Base-by-base conservation (phyloP, 2,113 vertebrate genomes). In the Aviceda subcristata region DNA sequence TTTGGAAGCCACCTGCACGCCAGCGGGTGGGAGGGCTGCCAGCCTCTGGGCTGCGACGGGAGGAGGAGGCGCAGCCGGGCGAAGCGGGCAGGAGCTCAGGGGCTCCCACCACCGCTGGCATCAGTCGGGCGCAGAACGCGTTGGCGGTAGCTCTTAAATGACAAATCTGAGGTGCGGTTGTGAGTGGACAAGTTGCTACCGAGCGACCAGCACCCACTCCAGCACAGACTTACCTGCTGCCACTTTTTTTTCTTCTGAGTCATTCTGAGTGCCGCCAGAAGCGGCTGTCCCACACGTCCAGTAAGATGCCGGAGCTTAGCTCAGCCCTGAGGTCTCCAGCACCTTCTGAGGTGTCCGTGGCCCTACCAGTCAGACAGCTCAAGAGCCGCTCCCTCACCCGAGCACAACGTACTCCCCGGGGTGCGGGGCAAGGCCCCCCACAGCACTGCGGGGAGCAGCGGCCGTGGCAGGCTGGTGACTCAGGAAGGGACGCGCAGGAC, bases 381-480 rank as follows among this genome's bases (percentile, higher is more conserved):
- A 0, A 64, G 50, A 34, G 60, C 48, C 57, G 45, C 63, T 39
- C 20, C 63, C 39, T 53, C 59, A 26, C 45, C 68, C 3, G 59
- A 46, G 51, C 71, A 32, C 2, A 2, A 72, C 1, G 3, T 3
- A 3, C 13, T 26, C 3, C 4, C 9, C 11, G 23, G 43, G 34
- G 13, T 11, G 12, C 71, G n/a, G 11, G 64, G 32, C 27, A 19
- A 51, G 53, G 59, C 45, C n/a, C n/a, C 18, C 11, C 1, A 0
- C 48, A 57, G 53, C 4, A 0, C 66, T 41, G 57, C 15, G 7
- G 34, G 26, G 15, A 66, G 45, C 46, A 56, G 56, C 9, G 24
- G 15, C 32, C 0, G 1, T 13, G 50, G n/a, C 53, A 57, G 73
- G n/a, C 34, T 57, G 22, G 32, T 0, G 29, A 14, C 67, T 23